Percentiles rank a stretch among this genome's conserved stretches.
Conservation (phyloP, 2,797 vertebrate species). For the Hoplostethus atlanticus region DNA sequence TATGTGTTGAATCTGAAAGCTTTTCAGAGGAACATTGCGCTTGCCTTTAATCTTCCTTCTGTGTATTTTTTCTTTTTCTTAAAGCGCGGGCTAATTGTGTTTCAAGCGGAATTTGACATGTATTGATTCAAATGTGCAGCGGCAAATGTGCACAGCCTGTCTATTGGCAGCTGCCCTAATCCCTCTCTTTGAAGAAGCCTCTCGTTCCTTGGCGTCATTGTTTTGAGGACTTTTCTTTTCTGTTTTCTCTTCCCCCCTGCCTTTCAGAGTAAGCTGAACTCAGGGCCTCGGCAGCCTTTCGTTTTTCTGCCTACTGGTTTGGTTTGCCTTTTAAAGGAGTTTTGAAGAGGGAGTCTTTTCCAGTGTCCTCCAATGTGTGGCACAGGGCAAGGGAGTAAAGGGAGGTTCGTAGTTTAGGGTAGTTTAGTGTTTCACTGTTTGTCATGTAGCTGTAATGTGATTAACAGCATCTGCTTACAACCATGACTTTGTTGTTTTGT, state of each 20-base stretch:
- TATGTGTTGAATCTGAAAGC: constrained; percentile 47
- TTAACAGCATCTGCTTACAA: constrained; percentile 37
- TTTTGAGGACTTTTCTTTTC: constrained; percentile 44
- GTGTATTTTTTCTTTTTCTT: constrained; percentile 62
- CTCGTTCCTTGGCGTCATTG: constrained; percentile 61
- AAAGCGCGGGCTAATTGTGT: constrained; percentile 74
- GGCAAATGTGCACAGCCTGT: constrained; percentile 52
- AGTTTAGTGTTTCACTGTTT: not conserved
- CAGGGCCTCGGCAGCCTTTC: constrained; percentile 16
- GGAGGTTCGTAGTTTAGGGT: constrained; percentile 29
- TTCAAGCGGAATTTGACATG: constrained; percentile 79
- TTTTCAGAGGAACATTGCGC: constrained; percentile 56
- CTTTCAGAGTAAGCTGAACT: constrained; percentile 34
- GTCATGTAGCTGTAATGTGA: constrained; percentile 18
- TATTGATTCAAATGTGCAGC: constrained; percentile 74
- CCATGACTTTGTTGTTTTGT: constrained; percentile 59
- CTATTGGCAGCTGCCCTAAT: constrained; percentile 74
- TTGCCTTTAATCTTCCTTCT: constrained; percentile 68
- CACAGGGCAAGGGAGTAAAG: constrained; percentile 45
- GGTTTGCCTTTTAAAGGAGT: constrained; percentile 38
- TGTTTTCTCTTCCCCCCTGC: constrained; percentile 11
- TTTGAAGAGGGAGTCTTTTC: constrained; percentile 13
- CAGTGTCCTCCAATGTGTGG: constrained; percentile 34
- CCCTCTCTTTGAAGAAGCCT: constrained; percentile 65
- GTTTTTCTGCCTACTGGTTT: constrained; percentile 37